These are phyloP conservation scores for Rynchops niger DNA, from an alignment of 2,113 vertebrate genomes.

Conservation along the genomic window DNA sequence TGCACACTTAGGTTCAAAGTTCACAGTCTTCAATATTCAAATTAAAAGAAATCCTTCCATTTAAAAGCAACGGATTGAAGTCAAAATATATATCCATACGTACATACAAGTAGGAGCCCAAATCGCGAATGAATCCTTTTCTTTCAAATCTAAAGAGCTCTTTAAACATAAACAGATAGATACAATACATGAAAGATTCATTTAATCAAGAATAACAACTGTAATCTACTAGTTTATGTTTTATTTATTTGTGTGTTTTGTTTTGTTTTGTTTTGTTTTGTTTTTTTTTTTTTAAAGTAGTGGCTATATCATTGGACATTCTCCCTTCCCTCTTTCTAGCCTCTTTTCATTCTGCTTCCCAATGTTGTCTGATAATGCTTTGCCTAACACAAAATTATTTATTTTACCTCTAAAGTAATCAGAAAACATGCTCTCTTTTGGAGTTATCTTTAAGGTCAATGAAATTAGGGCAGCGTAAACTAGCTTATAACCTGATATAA, in stretches of 20 bases:
- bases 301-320: neutral
- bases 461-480: neutral
- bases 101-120: neutral
- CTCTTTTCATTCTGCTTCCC: neutral
- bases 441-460: neutral
- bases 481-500: neutral
- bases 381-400: neutral
- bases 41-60: neutral
- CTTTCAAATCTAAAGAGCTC: neutral
- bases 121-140: neutral
- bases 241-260: neutral
- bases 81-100: neutral
- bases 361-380: neutral
- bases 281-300: neutral
- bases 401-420: neutral
- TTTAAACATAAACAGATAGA: neutral
- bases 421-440: neutral
- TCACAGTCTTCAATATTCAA: neutral
- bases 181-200: neutral
- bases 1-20: neutral
- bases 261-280: no score
- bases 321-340: neutral
- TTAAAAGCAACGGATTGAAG: neutral
- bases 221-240: neutral
- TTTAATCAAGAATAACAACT: neutral